Evolutionary conservation across 2,797 vertebrate species (phyloP), one percentile per base, ranked within the genome.

Genomic region (Rhinichthys osculus): DNA sequence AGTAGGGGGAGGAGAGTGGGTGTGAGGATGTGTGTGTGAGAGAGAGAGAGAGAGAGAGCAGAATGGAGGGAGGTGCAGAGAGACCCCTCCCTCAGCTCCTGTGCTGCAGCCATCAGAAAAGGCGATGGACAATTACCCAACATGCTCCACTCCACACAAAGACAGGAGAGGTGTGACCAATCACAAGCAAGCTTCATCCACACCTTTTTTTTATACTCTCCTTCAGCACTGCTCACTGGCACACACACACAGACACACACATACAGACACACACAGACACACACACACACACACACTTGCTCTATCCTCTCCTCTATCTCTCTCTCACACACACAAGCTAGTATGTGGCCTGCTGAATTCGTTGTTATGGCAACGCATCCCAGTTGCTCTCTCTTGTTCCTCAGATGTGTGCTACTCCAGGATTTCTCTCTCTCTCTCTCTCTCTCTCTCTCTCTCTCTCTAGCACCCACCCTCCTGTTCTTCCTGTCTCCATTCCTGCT

Each of bases 151-250:
- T 92, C 91, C 92, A 93, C 93, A 95, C 94, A 95, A 95, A 96
- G 95, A 95, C 95, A 94, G 94, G 93, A 95, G 95, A 95, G 95
- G 95, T 95, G 95, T 96, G 94, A 96, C 95, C 95, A 96, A 95
- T 95, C 95, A 95, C 93, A 94, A 87, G 90, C 93, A 91, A 92
- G 94, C 93, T 91, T 91, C 87, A 91, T 92, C 92, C 92, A 93
- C 94, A 91, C 93, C 87, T 92, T 92, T 90, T 27, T 94, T 86
- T 94, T 91, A 94, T 91, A 94, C 94, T 94, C 93, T 95, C 93
- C 94, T 94, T 92, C 92, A 89, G 88, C 90, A 93, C 92, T 92
- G 93, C 93, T 93, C 93, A 94, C 92, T 93, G 94, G 94, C 95
- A 11, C 14, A 30, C 70, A 70, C 35, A 74, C 19, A 40, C 52